Evolutionary conservation across 2,113 vertebrate genomes (phyloP).

Genomic region (Anarrhichthys ocellatus): DNA sequence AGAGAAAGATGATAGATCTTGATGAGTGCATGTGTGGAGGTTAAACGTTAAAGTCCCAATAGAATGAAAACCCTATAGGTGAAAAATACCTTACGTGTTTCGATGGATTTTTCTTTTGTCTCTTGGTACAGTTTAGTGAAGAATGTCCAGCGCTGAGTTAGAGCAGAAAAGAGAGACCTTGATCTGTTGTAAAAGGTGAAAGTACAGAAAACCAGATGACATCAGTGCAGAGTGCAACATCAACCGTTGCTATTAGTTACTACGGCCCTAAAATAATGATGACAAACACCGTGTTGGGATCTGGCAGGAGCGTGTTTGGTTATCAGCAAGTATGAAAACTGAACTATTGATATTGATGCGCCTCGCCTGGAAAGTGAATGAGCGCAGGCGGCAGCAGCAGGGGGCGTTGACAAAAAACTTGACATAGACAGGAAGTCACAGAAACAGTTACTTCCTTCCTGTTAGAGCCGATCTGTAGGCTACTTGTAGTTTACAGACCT

Average conservation of each 20-base stretch:
- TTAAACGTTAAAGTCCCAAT: neutral
- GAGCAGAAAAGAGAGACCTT: neutral
- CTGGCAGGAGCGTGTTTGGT: no score
- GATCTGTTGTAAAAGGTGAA: conserved; percentile 36
- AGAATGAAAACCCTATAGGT: neutral
- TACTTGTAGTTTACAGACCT: no score
- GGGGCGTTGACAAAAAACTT: no score
- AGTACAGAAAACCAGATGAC: conserved; percentile 1
- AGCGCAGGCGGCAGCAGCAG: no score
- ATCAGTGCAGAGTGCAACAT: conserved; percentile 37
- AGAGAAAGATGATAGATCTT: neutral
- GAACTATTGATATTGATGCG: no score
- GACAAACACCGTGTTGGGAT: conserved; percentile 1
- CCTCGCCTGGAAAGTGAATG: no score
- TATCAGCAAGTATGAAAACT: no score
- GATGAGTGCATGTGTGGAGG: neutral
- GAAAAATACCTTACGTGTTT: neutral
- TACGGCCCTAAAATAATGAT: conserved; percentile 13
- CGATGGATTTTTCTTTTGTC: neutral
- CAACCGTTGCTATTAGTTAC: conserved; percentile 1
- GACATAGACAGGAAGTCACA: no score
- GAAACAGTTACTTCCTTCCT: no score
- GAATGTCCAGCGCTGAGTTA: neutral
- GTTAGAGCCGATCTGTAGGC: no score
- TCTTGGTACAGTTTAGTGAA: neutral